Percentiles rank a stretch among this genome's conserved stretches.
Evolutionary conservation across 1,140 invertebrate genomes (phyloP).

Genomic region (Eufriesea mexicana): DNA sequence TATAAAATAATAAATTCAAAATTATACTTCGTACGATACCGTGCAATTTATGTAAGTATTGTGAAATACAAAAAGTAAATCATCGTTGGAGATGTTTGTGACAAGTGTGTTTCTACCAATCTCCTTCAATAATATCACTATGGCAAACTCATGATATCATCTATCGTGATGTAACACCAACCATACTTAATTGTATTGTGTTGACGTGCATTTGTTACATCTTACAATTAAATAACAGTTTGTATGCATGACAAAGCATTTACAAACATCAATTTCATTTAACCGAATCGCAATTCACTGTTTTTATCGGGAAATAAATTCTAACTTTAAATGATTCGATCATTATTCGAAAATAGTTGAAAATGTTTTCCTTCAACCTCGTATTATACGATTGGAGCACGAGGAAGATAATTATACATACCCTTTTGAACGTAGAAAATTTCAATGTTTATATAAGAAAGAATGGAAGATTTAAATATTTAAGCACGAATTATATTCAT

Average conservation of each 20-base stretch:
- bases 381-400: too few species aligned
- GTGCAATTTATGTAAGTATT: not conserved
- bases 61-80: not conserved
- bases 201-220: not conserved
- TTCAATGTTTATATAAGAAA: not conserved
- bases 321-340: not conserved
- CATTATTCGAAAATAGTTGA: too few species aligned
- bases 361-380: not conserved
- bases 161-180: constrained; percentile 1
- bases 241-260: not conserved
- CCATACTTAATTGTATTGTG: not conserved
- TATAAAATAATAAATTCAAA: too few species aligned
- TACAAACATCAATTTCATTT: not conserved
- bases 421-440: not conserved
- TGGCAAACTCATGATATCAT: not conserved
- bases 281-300: not conserved
- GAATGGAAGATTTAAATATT: not conserved
- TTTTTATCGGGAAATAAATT: not conserved
- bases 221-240: not conserved
- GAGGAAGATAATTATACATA: too few species aligned
- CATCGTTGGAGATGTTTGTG: not conserved
- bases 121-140: not conserved
- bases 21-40: too few species aligned
- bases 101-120: not conserved
- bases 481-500: not conserved